phyloP scores from a whole-genome alignment of 2,797 vertebrate species.

The Apodemus agrarius region DNA sequence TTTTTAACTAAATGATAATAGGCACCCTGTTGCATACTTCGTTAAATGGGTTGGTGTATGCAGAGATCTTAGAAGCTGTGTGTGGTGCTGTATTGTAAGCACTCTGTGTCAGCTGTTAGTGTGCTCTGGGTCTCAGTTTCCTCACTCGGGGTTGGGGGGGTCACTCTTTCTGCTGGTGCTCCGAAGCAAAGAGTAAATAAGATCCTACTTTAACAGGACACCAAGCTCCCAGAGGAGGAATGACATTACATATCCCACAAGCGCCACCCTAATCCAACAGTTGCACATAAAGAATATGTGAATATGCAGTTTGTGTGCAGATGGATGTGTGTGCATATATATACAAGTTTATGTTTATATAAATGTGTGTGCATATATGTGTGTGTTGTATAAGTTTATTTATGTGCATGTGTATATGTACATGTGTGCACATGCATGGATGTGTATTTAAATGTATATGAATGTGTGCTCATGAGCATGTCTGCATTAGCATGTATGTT shows the following conservation, averaged over 20 bases:
- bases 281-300: fast-evolving
- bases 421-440: background rate
- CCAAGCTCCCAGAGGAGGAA: background rate
- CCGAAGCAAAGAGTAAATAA: background rate
- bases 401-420: background rate
- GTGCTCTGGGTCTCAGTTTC: background rate
- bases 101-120: fast-evolving
- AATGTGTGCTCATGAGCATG: background rate
- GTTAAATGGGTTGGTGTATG: too few species aligned
- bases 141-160: background rate
- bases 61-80: background rate
- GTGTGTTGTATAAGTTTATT: background rate
- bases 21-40: fast-evolving
- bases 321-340: background rate
- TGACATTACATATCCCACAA: background rate
- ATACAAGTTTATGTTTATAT: background rate
- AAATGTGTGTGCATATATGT: background rate
- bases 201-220: background rate
- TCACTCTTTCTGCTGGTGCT: background rate
- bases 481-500: too few species aligned
- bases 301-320: background rate
- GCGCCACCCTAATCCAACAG: background rate
- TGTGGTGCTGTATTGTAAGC: background rate
- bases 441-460: background rate
- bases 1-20: background rate